phyloP scores from a whole-genome alignment of 1,140 invertebrate genomes.

The Thaumatotibia leucotreta region DNA sequence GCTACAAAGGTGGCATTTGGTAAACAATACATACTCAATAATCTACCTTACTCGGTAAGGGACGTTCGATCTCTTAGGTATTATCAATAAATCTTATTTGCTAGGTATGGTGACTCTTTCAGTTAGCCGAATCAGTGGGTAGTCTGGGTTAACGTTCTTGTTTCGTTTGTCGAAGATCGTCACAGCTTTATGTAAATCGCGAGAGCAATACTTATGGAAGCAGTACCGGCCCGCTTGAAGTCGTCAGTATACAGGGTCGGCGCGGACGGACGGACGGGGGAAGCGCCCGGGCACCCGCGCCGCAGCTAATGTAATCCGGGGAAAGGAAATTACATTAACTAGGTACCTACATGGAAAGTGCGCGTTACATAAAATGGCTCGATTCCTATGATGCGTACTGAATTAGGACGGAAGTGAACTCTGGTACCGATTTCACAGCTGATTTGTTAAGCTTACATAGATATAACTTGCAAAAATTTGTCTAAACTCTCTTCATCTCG shows the following conservation, averaged over 20 bases:
- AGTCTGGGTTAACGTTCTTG: conserved; percentile 10
- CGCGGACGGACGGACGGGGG: conserved; percentile 28
- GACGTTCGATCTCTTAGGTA: conserved; percentile 74
- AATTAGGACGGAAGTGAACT: conserved; percentile 76
- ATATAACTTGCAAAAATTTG: conserved; percentile 66
- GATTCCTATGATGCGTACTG: conserved; percentile 74
- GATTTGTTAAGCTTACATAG: conserved; percentile 72
- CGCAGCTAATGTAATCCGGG: conserved; percentile 63
- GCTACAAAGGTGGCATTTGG: conserved; percentile 64
- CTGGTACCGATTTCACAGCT: conserved; percentile 74
- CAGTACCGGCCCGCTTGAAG: conserved; percentile 61
- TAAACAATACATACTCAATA: conserved; percentile 68
- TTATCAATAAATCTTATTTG: conserved; percentile 70
- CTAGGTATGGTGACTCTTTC: conserved; percentile 64
- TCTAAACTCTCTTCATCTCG: conserved; percentile 56
- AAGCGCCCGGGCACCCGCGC: conserved; percentile 29
- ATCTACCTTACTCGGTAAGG: conserved; percentile 76
- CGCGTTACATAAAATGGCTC: conserved; percentile 76
- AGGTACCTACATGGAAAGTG: conserved; percentile 46
- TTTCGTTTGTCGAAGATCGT: conserved; percentile 33
- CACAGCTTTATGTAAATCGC: conserved; percentile 42
- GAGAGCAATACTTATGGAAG: conserved; percentile 55
- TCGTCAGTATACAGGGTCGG: conserved; percentile 19
- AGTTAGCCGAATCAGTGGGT: conserved; percentile 54
- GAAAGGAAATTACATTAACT: conserved; percentile 70